Evolutionary conservation across 2,888 invertebrate species (phyloP), one percentile per base, ranked within the genome.

Genomic region (Quadroppia sp.): DNA sequence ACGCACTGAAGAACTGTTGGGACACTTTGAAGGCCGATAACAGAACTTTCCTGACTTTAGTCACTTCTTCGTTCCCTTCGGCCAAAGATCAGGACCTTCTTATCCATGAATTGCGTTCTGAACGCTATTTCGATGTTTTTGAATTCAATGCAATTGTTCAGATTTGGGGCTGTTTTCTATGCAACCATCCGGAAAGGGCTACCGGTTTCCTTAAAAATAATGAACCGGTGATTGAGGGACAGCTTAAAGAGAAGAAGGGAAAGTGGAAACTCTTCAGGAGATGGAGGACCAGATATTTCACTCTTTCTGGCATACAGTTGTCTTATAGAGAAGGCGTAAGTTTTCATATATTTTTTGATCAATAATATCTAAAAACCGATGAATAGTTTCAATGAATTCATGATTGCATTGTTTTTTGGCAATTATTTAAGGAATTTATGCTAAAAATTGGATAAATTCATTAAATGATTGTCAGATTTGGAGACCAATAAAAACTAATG

Each of bases 251-350:
- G 84, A 94, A 94, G 84, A 92, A 92, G 82, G 92, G 93, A 23
- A 87, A 92, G 79, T 95, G 94, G 94, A 86, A 92, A 78, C 86
- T 96, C 77, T 92, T 96, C 83, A 86, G 92, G 56, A 85, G 94
- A 78, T 96, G 95, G 95, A 87, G 94, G 78, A 95, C 94, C 6
- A 85, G 95, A 77, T 94, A 95, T 83, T 96, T 96, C 83, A 95
- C 95, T 1, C 85, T 96, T 32, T 94, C 94, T 40, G 94, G 94
- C 0, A 93, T 93, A 0, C 91, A 93, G 82, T 87, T 96, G 72
- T 92, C 92, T 23, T 93, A 91, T 82, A 88, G 89, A 82, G 79
- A 78, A 75, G 75, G 77, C 45, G 80, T 91, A 83, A 87, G 88
- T 85, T n/a, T 32, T 40, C 23, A 23, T 45, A n/a, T n/a, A n/a